Evolutionary conservation across 2,113 vertebrate species (phyloP), one percentile per base, ranked within the genome.

Genomic region (Anoplopoma fimbria): DNA sequence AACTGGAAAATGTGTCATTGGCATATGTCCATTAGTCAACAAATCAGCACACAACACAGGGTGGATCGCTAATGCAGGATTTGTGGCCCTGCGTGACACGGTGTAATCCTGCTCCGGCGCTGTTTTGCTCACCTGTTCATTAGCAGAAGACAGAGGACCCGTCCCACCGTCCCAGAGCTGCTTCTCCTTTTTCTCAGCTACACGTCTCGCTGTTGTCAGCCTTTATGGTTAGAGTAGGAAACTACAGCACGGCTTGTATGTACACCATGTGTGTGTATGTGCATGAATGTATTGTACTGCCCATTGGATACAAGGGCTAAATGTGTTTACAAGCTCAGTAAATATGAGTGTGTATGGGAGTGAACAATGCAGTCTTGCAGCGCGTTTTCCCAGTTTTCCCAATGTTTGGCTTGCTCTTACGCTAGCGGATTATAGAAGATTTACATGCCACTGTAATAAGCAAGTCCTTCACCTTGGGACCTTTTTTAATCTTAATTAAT

Each of bases 401-500:
- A 53, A 57, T 79, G 68, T 93, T 91, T 90, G 82, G 87, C 79
- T 77, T 65, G 55, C 78, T 72, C 82, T 75, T 79, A 71, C 76
- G 80, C 75, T 21, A 9, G 77, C 19, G 91, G 93, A 95, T 95
- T 94, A 95, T 84, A 75, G 79, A 72, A 91, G 92, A 94, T 94
- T 95, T 94, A 95, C 91, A 94, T 77, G 78, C 75, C 84, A 63
- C 86, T 89, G 84, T 81, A 93, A 89, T 92, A 92, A 91, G 76
- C 88, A 91, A 93, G 89, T 89, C 80, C 84, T 89, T 92, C 89
- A 92, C 92, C 91, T 82, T 84, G 93, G 93, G 93, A 93, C 88
- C 82, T 88, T 90, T 89, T 91, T 88, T 91, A 92, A 93, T 92
- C 88, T 87, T 91, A 94, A 95, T 94, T 94, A 91, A 94, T 95